Conservation (phyloP, 1,140 invertebrate genomes). For the Trinorchestia longiramus region DNA sequence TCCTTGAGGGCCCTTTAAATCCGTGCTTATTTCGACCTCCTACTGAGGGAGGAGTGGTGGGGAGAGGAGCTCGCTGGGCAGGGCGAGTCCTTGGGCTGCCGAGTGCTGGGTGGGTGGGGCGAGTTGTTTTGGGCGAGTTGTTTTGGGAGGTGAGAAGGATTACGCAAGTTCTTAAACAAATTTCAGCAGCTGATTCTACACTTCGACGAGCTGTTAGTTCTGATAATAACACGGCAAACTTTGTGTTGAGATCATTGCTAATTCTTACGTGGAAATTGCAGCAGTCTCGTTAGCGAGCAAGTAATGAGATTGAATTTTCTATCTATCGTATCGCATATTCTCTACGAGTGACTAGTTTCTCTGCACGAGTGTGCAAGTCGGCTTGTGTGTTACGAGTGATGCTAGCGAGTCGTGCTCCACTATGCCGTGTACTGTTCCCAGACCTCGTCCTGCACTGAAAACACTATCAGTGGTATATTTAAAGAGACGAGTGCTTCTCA, state of each 20-base stretch:
- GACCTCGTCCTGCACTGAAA: background rate
- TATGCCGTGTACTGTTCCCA: background rate
- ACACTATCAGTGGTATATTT: background rate
- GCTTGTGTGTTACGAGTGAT: background rate
- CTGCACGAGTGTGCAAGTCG: background rate
- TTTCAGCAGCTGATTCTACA: background rate
- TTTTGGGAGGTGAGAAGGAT: background rate
- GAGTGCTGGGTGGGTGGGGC: background rate
- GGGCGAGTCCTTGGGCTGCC: background rate
- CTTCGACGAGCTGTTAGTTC: background rate
- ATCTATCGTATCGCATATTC: background rate
- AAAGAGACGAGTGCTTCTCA: background rate
- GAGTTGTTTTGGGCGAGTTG: background rate
- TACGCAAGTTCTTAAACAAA: background rate
- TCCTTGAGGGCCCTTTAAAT: background rate
- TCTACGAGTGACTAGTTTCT: background rate
- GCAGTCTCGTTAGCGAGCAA: background rate
- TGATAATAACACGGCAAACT: background rate
- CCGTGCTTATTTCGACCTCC: background rate
- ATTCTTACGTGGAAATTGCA: background rate
- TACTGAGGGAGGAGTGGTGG: background rate
- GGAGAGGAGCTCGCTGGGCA: background rate
- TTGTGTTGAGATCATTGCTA: background rate
- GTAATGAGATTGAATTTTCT: background rate
- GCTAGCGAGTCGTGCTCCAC: background rate